These are phyloP conservation scores for Muricea muricata DNA, from an alignment of 92 coral and sea anemone species.

Conservation along the genomic window DNA sequence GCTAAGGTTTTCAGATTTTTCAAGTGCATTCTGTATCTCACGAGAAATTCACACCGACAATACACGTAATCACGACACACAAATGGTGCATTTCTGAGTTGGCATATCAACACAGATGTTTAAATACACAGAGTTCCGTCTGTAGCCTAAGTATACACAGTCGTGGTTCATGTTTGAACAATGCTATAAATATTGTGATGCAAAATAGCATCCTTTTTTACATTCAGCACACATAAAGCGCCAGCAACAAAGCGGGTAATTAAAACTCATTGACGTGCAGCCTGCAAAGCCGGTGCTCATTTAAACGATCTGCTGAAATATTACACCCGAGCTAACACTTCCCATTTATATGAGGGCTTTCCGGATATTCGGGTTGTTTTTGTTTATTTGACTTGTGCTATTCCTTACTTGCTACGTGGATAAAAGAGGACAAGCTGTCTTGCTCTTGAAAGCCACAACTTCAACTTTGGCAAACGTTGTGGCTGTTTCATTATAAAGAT, in stretches of 20 bases:
- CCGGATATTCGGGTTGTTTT: neutral
- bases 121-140: neutral
- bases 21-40: no score
- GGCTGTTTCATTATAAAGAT: neutral
- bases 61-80: neutral
- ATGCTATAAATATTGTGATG: slow-evolving; percentile 9
- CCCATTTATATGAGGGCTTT: neutral
- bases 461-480: neutral
- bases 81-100: neutral
- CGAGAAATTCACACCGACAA: neutral
- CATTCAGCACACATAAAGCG: neutral
- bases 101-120: neutral
- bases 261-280: neutral
- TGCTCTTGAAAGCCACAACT: neutral
- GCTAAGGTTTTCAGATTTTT: no score
- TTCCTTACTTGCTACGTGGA: neutral
- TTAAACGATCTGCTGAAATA: neutral
- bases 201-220: neutral
- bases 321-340: neutral
- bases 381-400: neutral
- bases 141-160: neutral
- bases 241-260: neutral
- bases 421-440: neutral
- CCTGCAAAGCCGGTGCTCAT: neutral
- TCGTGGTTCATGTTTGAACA: neutral